These are phyloP conservation scores for Prochilodus magdalenae DNA, from an alignment of 2,113 vertebrate species.

Conservation along the genomic window DNA sequence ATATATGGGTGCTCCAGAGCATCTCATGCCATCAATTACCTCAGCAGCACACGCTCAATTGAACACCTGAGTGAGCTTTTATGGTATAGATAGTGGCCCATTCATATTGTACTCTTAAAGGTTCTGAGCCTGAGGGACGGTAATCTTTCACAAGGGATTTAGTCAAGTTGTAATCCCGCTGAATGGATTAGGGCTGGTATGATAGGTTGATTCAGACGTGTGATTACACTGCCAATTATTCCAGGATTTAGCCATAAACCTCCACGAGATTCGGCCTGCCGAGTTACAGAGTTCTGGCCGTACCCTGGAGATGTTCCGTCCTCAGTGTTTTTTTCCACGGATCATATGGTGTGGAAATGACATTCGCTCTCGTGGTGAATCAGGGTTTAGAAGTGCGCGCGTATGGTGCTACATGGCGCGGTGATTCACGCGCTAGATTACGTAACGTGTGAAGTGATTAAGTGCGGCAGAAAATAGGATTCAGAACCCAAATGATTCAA, in stretches of 20 bases:
- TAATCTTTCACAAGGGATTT: background rate
- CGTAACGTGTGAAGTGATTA: conserved; percentile 37
- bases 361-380: conserved; percentile 18
- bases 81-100: background rate
- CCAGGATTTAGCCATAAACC: conserved; percentile 2
- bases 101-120: background rate
- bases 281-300: background rate
- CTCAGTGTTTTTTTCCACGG: conserved; percentile 11
- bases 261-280: conserved; percentile 3
- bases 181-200: background rate
- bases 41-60: no score
- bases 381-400: conserved; percentile 12
- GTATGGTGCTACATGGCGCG: conserved; percentile 21
- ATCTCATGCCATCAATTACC: background rate
- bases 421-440: conserved; percentile 32
- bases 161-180: background rate
- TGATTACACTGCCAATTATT: conserved; percentile 8
- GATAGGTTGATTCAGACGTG: background rate
- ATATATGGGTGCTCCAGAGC: background rate
- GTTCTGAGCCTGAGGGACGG: background rate
- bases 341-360: conserved; percentile 33
- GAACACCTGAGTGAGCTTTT: background rate
- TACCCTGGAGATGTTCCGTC: conserved; percentile 6
- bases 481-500: conserved; percentile 20
- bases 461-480: conserved; percentile 26